Conservation (phyloP, 2,888 invertebrate species). For the Diadromus collaris region DNA sequence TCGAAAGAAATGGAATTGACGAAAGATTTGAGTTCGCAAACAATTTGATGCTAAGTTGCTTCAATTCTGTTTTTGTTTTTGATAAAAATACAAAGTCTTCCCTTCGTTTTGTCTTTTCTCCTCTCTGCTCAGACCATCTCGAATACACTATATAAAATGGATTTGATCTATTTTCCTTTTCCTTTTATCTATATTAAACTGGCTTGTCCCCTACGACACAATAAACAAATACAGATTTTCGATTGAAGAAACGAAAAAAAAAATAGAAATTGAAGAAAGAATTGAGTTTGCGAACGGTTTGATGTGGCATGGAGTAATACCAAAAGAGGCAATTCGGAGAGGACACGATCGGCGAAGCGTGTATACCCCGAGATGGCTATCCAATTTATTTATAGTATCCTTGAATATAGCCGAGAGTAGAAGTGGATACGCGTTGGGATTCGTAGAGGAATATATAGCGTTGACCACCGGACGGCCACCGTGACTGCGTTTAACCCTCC, state of each 20-base stretch:
- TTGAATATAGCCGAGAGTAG: constrained; percentile 17
- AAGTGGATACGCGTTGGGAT: constrained; percentile 9
- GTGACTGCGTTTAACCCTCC: constrained; percentile 35
- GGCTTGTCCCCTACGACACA: background rate
- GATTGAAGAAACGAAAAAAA: background rate
- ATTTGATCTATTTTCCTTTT: too few species aligned
- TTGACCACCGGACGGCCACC: constrained; percentile 34
- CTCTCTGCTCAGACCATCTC: too few species aligned
- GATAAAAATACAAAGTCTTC: background rate
- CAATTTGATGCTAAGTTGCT: too few species aligned
- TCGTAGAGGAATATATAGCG: constrained; percentile 32
- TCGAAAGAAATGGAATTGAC: too few species aligned
- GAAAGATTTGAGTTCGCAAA: too few species aligned
- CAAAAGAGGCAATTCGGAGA: background rate
- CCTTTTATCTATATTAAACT: background rate
- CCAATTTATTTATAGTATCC: constrained; percentile 59
- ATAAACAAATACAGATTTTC: background rate
- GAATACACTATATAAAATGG: too few species aligned
- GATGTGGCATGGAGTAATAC: background rate
- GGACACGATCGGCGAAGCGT: constrained; percentile 12
- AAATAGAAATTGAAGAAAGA: background rate
- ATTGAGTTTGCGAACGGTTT: background rate
- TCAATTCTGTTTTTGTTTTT: too few species aligned
- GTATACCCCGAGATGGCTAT: constrained; percentile 51
- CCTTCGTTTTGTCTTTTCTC: too few species aligned